Evolutionary conservation across 2,888 invertebrate species (phyloP).

Genomic region (Argyresthia albistria): DNA sequence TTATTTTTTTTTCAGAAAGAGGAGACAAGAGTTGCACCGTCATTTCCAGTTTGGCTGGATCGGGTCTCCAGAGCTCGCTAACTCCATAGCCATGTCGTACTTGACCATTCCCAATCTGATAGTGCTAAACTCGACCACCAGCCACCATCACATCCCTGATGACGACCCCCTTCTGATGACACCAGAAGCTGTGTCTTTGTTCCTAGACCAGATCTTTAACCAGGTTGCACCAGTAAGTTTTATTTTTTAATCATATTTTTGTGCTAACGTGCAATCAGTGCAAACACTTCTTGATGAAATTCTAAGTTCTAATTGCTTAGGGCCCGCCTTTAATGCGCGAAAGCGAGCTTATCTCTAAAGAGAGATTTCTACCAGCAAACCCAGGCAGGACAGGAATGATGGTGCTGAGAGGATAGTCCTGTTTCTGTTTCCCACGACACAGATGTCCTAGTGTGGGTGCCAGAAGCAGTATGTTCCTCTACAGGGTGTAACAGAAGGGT

Average conservation of each 20-base stretch:
- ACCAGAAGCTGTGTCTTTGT: conserved; percentile 80
- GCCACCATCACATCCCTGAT: conserved; percentile 93
- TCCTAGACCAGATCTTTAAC: conserved; percentile 83
- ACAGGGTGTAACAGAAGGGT: too few relatives aligned
- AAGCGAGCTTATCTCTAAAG: too few relatives aligned
- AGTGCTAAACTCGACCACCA: conserved; percentile 92
- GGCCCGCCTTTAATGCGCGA: too few relatives aligned
- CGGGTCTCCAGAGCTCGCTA: conserved; percentile 90
- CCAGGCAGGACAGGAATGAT: too few relatives aligned
- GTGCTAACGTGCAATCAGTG: too few relatives aligned
- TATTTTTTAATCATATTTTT: neutral
- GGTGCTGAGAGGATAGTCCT: too few relatives aligned
- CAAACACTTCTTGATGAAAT: too few relatives aligned
- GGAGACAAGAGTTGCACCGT: conserved; percentile 83
- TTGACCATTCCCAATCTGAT: conserved; percentile 88
- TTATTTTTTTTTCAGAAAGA: conserved; percentile 30
- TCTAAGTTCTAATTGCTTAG: too few relatives aligned
- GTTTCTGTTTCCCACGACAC: too few relatives aligned
- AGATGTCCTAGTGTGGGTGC: too few relatives aligned
- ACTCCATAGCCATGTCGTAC: conserved; percentile 92
- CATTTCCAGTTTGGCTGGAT: conserved; percentile 97
- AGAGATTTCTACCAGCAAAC: too few relatives aligned
- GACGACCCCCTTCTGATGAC: conserved; percentile 87
- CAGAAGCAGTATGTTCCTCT: too few relatives aligned
- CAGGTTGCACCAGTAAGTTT: conserved; percentile 81